These are phyloP conservation scores for Promerops cafer DNA, from an alignment of 2,113 vertebrate genomes.

Conservation along the genomic window DNA sequence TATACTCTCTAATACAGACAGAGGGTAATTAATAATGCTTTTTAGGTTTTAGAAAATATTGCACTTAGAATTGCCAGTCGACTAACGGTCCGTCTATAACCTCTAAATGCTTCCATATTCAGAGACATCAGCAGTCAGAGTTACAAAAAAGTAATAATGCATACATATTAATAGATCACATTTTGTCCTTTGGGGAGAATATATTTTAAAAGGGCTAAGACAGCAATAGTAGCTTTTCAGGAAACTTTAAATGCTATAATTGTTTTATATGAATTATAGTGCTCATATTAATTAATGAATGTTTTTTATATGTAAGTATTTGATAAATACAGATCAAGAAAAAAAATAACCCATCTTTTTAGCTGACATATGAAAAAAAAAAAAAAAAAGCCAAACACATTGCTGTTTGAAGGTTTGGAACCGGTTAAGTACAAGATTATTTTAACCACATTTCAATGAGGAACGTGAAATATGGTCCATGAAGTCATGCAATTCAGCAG, in stretches of 20 bases:
- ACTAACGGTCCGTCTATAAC: conserved; percentile 61
- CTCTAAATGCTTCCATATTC: conserved; percentile 72
- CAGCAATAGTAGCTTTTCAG: conserved; percentile 70
- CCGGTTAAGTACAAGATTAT: conserved; percentile 58
- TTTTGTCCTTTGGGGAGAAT: conserved; percentile 74
- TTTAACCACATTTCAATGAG: conserved; percentile 66
- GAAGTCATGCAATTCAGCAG: conserved; percentile 69
- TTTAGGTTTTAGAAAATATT: conserved; percentile 74
- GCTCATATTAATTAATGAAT: conserved; percentile 71
- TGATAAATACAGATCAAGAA: conserved; percentile 60
- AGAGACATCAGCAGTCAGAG: conserved; percentile 71
- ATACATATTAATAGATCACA: conserved; percentile 73
- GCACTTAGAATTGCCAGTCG: conserved; percentile 70
- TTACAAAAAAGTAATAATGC: conserved; percentile 74
- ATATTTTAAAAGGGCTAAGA: conserved; percentile 74
- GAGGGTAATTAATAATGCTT: conserved; percentile 75
- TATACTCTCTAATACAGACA: conserved; percentile 46
- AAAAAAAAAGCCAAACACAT: background rate
- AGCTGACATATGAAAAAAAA: background rate
- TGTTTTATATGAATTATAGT: conserved; percentile 73
- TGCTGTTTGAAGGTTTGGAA: conserved; percentile 54
- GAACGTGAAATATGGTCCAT: conserved; percentile 62
- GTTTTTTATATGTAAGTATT: conserved; percentile 53
- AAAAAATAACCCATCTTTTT: conserved; percentile 37
- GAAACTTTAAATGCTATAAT: conserved; percentile 73